Base-by-base conservation (phyloP, 2,113 vertebrate species). In the Protobothrops mucrosquamatus region DNA sequence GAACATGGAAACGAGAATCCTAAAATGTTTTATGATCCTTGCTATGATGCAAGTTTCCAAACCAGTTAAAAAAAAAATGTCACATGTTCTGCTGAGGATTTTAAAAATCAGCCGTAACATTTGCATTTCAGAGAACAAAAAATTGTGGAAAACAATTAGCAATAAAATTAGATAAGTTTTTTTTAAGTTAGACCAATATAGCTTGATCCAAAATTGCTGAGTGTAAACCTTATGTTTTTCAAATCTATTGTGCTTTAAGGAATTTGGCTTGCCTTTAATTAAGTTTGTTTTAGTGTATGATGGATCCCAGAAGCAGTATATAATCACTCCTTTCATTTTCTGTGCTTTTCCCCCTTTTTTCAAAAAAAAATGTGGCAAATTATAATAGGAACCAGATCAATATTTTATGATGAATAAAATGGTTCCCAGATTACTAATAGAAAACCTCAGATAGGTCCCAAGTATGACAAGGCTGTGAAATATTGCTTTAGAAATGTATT, bases 1-100 rank as follows among this genome's bases (percentile, higher is more conserved):
- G 91, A 95, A 88, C 92, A 95, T 90, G 91, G 94, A 95, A 89
- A 5, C 95, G 89, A 94, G 92, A 90, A 96, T 94, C 92, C 93
- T 57, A 4, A 91, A 91, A 95, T 51, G 4, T 91, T 95, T 93
- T 95, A 14, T 34, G 2, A 87, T 89, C 22, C 46, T 87, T 93
- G 81, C 94, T 86, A 54, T 91, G 87, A 81, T 81, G n/a, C 18
- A 34, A 11, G 90, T 48, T 94, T 51, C 85, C 61, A 85, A 34
- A 55, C n/a, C 52, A 55, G 20, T 34, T 88, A 34, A 88, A 88
- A 88, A 55, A 20, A 18, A 22, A 18, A n/a, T 54, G 12, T 87
- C 48, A 23, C 74, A 43, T 43, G 74, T 81, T 81, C 39, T 43
- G 34, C 26, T 55, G 29, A n/a, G 29, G 26, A 55, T 88, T 52